Evolutionary conservation across 2,888 invertebrate genomes (phyloP), one percentile per base, ranked within the genome.

Genomic region (Oligia strigilis): DNA sequence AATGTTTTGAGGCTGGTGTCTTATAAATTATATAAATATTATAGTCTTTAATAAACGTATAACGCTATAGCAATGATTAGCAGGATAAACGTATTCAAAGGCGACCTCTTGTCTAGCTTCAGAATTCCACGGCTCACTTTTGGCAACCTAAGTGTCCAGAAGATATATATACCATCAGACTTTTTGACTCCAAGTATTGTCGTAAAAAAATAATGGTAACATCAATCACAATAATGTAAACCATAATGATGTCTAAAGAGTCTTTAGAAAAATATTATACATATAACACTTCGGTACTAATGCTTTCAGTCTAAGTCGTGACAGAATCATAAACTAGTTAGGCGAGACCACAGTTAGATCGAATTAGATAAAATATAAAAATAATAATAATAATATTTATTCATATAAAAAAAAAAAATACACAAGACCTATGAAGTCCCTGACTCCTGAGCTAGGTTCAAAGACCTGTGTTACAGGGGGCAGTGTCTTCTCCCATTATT

Each of bases 291-390:
- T 49, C 3, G 2, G 43, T 64, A 19, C 11, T 17, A 77, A 49
- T 8, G 11, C 5, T 29, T 36, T 66, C 43, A 64, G 49, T 64
- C 52, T 46, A 64, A 40, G 64, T 71, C 87, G 78, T 77, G 79
- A 64, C 69, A 74, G 0, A 64, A 49, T 36, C 17, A 79, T 55
- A 77, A 74, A 81, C 78, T 29, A 66, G 88, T 83, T 88, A 83
- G 49, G 75, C 72, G 85, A 88, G 70, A 43, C 77, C n/a, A 72
- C 13, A 77, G 5, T 60, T 11, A 80, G 75, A 83, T 82, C 55
- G 17, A 66, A 75, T 88, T 80, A 79, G n/a, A n/a, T n/a, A n/a
- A n/a, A n/a, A n/a, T n/a, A n/a, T n/a, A n/a, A n/a, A n/a, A n/a
- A n/a, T n/a, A n/a, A n/a, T n/a, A n/a, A n/a, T n/a, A n/a, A n/a